Evolutionary conservation across 2,797 vertebrate species (phyloP), one percentile per base, ranked within the genome.

Genomic region (Graptemys geographica): DNA sequence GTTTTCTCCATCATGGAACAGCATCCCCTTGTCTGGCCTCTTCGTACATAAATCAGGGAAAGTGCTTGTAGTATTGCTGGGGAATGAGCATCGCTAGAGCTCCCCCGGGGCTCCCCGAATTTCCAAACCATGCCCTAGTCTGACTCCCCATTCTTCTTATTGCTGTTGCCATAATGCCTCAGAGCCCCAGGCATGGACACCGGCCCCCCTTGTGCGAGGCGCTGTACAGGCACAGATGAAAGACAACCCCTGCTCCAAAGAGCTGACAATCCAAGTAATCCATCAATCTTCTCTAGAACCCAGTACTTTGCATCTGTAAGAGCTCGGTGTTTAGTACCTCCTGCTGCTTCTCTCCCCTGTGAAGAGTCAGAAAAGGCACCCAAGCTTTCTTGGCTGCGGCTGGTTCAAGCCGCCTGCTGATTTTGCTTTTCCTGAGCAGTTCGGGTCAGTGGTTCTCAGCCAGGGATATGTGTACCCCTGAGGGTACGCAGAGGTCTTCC

Each of bases 391-490:
- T 96, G 87, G 49, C 90, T 28, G 41, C 83, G 79, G 85, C 69
- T 92, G 89, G 88, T 92, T 91, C 91, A 23, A 91, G 93, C 94
- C 90, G 49, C 88, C 85, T 0, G 0, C 88, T 57, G 92, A 91
- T 95, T 85, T 93, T 96, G 96, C 96, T 93, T 90, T 92, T 96
- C 93, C 89, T 79, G 65, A 33, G 78, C 5, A 94, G 96, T 92
- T 95, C 96, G 93, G 96, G 90, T 16, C 59, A 33, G 31, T 62
- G 59, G 59, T 62, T 62, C 59, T 62, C 57, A 59, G 28, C 11
- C 57, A 59, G 57, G 11, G 57, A 27, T 59, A 12, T 28, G 57
- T 8, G 11, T 57, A 57, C 56, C 57, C 28, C 27, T 7, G 57
- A 5, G 28, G 57, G 57, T 13, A 59, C 6, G 28, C 57, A 31